Conservation (phyloP, 2,113 vertebrate genomes). For the Pontoporia blainvillei region DNA sequence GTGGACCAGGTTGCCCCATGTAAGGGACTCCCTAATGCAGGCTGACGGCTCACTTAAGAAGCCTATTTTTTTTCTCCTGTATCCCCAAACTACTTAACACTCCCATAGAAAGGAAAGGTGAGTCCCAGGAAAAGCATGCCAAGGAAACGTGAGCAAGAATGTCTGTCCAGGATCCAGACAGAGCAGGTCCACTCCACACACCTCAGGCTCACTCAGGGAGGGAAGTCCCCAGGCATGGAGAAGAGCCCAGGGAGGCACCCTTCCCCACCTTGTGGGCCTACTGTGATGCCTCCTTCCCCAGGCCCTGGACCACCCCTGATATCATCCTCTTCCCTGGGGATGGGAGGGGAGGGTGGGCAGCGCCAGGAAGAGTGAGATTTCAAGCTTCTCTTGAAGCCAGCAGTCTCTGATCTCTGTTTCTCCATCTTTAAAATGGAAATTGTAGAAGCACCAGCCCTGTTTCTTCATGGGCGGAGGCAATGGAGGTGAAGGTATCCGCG, state of each 20-base stretch:
- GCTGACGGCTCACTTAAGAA: background rate
- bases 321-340: background rate
- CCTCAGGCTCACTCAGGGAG: background rate
- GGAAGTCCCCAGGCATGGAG: too few species aligned
- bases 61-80: background rate
- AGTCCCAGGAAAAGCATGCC: background rate
- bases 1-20: background rate
- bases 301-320: background rate
- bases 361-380: background rate
- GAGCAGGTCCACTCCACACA: background rate
- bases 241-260: background rate
- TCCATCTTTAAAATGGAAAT: background rate
- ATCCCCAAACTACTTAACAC: background rate
- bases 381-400: background rate
- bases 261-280: accelerated
- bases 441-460: background rate
- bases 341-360: background rate
- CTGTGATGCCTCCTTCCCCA: background rate
- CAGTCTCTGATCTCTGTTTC: background rate
- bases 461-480: background rate
- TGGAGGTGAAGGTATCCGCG: background rate
- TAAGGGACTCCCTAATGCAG: background rate
- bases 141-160: background rate
- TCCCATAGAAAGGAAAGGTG: background rate
- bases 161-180: background rate